phyloP scores from a whole-genome alignment of 2,888 invertebrate species.

The Achlya flavicornis region DNA sequence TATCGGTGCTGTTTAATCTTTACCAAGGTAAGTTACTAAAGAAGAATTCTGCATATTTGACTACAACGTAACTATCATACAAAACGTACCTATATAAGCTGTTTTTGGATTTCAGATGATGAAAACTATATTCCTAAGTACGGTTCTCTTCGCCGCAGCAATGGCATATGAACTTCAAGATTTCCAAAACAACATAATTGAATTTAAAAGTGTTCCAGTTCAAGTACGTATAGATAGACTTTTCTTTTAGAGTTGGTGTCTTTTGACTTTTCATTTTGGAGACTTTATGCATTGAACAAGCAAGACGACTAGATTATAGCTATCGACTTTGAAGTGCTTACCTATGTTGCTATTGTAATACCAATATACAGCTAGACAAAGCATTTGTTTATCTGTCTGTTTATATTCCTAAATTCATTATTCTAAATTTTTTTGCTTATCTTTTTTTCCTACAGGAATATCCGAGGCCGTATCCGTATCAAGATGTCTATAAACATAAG shows the following conservation, averaged over 20 bases:
- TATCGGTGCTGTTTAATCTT: neutral
- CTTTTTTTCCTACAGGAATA: neutral
- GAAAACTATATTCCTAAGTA: neutral
- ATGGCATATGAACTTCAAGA: constrained; percentile 29
- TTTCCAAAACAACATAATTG: constrained; percentile 39
- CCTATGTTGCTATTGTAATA: no score
- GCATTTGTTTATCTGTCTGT: neutral
- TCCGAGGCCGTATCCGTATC: neutral
- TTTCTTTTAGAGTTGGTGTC: constrained; percentile 1
- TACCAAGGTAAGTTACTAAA: neutral
- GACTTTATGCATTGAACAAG: no score
- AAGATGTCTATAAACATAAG: neutral
- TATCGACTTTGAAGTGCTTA: no score
- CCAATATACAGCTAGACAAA: no score
- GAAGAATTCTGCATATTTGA: neutral
- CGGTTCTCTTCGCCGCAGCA: constrained; percentile 25
- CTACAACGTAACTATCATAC: neutral
- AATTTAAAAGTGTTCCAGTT: constrained; percentile 33
- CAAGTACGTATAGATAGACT: constrained; percentile 33
- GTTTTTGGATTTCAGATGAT: constrained; percentile 1
- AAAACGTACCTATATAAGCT: neutral
- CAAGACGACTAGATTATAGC: no score
- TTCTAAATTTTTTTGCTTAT: neutral
- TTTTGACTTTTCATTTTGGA: neutral
- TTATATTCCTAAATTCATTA: neutral